Percentiles rank a stretch among this genome's conserved stretches.
Conservation (phyloP, 2,113 vertebrate genomes). For the Nibea coibor region DNA sequence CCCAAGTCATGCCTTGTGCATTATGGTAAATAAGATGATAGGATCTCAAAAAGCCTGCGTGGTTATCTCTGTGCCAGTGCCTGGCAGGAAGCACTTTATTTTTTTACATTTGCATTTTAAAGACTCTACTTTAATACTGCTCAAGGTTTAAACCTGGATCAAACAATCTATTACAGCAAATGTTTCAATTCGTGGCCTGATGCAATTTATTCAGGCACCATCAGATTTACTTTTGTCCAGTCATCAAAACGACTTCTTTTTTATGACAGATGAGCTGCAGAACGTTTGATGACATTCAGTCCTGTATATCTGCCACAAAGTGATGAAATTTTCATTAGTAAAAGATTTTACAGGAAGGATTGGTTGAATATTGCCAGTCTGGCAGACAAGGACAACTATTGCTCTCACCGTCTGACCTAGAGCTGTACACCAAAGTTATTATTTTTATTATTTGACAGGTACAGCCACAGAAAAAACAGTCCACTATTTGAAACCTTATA, state of each 20-base stretch:
- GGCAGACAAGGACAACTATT: not conserved
- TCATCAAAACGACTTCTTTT: constrained; percentile 10
- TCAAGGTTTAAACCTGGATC: constrained; percentile 26
- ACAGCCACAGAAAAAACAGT: not conserved
- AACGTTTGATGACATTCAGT: constrained; percentile 5
- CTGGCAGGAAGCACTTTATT: constrained; percentile 16
- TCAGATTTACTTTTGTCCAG: not conserved
- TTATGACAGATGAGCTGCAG: not conserved
- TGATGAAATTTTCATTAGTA: not conserved
- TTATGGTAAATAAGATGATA: not conserved
- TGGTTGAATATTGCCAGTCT: not conserved
- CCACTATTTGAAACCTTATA: not conserved
- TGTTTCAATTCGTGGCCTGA: not conserved
- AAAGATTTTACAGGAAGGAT: not conserved
- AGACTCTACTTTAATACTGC: constrained; percentile 14
- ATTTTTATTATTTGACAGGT: not conserved
- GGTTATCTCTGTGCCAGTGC: not conserved
- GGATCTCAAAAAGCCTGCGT: not conserved
- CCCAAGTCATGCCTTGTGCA: constrained; percentile 1
- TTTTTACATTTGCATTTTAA: constrained; percentile 28
- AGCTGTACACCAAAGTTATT: not conserved
- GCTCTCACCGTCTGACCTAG: not conserved
- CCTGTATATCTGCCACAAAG: not conserved
- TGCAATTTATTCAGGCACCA: not conserved
- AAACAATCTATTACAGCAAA: constrained; percentile 15